Base-by-base conservation (phyloP, 1,140 invertebrate genomes). In the Homalodisca vitripennis region DNA sequence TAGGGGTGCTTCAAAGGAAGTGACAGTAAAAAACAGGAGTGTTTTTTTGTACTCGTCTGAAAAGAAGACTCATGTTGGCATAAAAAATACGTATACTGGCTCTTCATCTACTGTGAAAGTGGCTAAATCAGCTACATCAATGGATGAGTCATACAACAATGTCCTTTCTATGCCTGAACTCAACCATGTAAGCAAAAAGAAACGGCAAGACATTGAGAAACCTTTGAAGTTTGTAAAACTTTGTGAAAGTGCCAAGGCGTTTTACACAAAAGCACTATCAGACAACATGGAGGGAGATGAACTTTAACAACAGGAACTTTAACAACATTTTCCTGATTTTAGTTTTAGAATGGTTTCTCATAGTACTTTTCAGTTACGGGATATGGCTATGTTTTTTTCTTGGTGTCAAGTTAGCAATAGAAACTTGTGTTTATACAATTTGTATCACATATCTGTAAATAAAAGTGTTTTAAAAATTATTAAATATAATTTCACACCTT, bases 1-100 rank as follows among this genome's bases (percentile, higher is more conserved):
- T 24, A 71, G 6, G 48, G 20, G 48, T 53, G 22, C 48, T 53
- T 53, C 48, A 53, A 53, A 53, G 20, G 3, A 53, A 53, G 48
- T 22, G 6, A 53, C 20, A 12, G 48, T 53, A 22, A 53, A 53
- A 53, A 53, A 53, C 10, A n/a, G n/a, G n/a, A n/a, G n/a, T n/a
- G n/a, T n/a, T n/a, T n/a, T n/a, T n/a, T n/a, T n/a, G n/a, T n/a
- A n/a, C n/a, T n/a, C n/a, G n/a, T n/a, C n/a, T n/a, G n/a, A n/a
- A n/a, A n/a, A n/a, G n/a, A n/a, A n/a, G n/a, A n/a, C n/a, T n/a
- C n/a, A n/a, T n/a, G n/a, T n/a, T n/a, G n/a, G n/a, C n/a, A n/a
- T n/a, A n/a, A 53, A 53, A 53, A 53, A 53, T 53, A 53, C 48
- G 6, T 53, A 14, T 20, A 22, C 48, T 14, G 48, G 48, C 20